These are phyloP conservation scores for Drosophila meridionalis DNA, from an alignment of 2,888 invertebrate species.

Conservation along the genomic window DNA sequence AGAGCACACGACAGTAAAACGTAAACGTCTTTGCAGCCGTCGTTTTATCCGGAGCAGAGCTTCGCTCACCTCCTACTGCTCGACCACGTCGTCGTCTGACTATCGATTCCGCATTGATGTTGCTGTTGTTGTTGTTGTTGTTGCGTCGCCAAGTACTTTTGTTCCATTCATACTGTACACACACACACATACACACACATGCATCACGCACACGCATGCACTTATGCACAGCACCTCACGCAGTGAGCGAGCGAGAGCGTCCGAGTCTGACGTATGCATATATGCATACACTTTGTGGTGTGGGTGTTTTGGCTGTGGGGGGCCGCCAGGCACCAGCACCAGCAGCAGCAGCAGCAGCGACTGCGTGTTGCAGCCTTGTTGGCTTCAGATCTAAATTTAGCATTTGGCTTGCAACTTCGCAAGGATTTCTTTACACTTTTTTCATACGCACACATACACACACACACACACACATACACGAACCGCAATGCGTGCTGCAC, in stretches of 20 bases:
- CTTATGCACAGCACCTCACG: constrained; percentile 46
- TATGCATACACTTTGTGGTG: constrained; percentile 49
- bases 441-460: constrained; percentile 17
- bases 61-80: constrained; percentile 24
- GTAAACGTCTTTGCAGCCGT: constrained; percentile 49
- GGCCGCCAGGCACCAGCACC: constrained; percentile 48
- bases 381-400: constrained; percentile 78
- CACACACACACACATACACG: constrained; percentile 20
- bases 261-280: constrained; percentile 51
- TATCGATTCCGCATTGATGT: constrained; percentile 68
- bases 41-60: constrained; percentile 53
- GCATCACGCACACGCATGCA: constrained; percentile 42
- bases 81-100: constrained; percentile 57
- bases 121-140: constrained; percentile 47
- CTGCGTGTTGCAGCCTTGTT: constrained; percentile 77
- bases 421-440: constrained; percentile 66
- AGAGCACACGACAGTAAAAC: constrained; percentile 46
- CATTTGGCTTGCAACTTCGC: constrained; percentile 76
- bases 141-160: constrained; percentile 70
- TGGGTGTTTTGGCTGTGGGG: constrained; percentile 64
- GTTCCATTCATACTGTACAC: constrained; percentile 73
- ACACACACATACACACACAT: constrained; percentile 27
- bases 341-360: constrained; percentile 42
- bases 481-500: constrained; percentile 41
- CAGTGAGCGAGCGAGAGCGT: constrained; percentile 35